Evolutionary conservation across 2,113 vertebrate species (phyloP).

Genomic region (Cavia aperea): DNA sequence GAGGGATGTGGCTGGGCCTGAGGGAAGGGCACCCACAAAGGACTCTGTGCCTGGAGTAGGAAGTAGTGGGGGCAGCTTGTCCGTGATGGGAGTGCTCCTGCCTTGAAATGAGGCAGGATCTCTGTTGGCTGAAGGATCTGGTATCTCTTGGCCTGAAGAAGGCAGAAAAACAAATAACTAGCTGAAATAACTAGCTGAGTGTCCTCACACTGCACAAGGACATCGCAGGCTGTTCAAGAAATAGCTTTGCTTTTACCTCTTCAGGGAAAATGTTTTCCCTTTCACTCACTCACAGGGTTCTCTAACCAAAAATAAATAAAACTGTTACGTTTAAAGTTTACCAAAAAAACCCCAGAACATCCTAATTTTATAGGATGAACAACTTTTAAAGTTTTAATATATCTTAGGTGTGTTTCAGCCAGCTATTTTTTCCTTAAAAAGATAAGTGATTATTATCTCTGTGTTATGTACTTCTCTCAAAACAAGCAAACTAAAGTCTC

Average conservation of each 20-base stretch:
- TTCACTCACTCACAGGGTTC: background rate
- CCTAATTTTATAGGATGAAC: background rate
- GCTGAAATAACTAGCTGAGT: background rate
- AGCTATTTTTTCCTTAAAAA: background rate
- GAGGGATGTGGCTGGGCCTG: constrained; percentile 57
- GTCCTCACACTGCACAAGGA: fast-evolving
- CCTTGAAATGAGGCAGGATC: background rate
- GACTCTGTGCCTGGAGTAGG: constrained; percentile 65
- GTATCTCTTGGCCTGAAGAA: constrained; percentile 46
- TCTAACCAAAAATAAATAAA: background rate
- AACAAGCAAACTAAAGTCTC: constrained; percentile 18
- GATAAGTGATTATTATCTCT: background rate
- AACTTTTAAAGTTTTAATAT: background rate
- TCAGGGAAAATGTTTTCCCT: background rate
- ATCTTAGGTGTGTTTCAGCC: background rate
- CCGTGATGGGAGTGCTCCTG: constrained; percentile 49
- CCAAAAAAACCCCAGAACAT: background rate
- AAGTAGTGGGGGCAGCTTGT: constrained; percentile 77
- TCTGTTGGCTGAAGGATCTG: background rate
- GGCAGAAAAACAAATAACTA: background rate
- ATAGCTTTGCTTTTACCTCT: background rate
- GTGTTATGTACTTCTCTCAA: background rate
- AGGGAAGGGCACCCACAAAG: constrained; percentile 29
- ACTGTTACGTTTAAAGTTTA: background rate
- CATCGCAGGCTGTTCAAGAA: background rate